A percentile compares a stretch with the other conserved stretches of the same genome.
These are phyloP conservation scores for Drosophila leontia DNA, from an alignment of 1,140 invertebrate species.

Conservation along the genomic window DNA sequence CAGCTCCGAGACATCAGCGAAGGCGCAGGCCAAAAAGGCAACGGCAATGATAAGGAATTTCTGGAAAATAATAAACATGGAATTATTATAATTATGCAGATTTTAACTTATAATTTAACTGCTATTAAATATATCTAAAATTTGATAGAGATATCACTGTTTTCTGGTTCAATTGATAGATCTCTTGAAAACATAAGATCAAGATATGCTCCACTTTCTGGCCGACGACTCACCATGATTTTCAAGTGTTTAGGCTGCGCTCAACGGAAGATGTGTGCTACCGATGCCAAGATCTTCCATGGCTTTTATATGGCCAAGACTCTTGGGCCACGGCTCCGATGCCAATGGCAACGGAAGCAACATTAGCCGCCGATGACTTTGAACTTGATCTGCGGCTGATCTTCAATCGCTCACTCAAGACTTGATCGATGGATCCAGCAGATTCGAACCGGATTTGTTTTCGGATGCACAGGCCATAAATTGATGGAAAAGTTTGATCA, in stretches of 20 bases:
- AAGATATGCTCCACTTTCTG: background rate
- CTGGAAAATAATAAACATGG: constrained; percentile 24
- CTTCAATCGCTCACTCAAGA: constrained; percentile 24
- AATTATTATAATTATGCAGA: background rate
- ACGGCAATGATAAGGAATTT: constrained; percentile 79
- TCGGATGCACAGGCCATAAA: constrained; percentile 50
- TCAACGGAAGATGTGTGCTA: constrained; percentile 59
- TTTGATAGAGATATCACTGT: background rate
- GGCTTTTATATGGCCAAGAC: constrained; percentile 45
- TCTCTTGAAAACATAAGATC: background rate
- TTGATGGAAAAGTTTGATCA: constrained; percentile 62
- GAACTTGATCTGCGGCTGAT: constrained; percentile 68
- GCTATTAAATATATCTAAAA: background rate
- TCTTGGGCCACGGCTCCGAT: constrained; percentile 6
- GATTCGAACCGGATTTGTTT: constrained; percentile 53
- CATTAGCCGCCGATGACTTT: constrained; percentile 58
- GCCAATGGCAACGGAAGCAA: constrained; percentile 50
- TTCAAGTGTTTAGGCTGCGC: constrained; percentile 49
- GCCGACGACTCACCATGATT: constrained; percentile 53
- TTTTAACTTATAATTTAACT: background rate
- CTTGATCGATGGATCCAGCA: constrained; percentile 38
- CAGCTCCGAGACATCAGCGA: constrained; percentile 74
- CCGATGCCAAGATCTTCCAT: constrained; percentile 24
- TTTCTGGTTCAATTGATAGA: too few species aligned
- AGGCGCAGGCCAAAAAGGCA: constrained; percentile 73